A percentile compares a stretch with the other conserved stretches of the same genome.
phyloP scores from a whole-genome alignment of 2,797 vertebrate species.

The Falco rusticolus region DNA sequence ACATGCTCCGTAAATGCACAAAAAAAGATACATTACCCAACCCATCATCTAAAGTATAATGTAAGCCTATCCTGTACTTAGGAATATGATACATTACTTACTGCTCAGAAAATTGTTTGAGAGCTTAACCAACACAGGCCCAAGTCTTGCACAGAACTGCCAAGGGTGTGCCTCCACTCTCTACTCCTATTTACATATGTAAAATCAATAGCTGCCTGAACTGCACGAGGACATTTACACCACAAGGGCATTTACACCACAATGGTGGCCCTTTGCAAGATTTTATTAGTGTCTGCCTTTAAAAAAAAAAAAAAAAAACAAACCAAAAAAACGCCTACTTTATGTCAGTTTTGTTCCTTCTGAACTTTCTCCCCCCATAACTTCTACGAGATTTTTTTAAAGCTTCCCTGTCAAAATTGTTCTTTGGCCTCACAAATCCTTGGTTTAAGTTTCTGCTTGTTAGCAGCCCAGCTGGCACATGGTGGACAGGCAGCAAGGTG shows the following conservation, averaged over 20 bases:
- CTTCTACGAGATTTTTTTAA: background rate
- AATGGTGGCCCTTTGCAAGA: slow-evolving; percentile 1
- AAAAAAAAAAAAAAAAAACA: background rate
- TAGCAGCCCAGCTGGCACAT: background rate
- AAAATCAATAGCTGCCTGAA: slow-evolving; percentile 8
- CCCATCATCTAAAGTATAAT: background rate
- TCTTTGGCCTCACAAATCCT: background rate
- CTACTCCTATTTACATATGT: background rate
- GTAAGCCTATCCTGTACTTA: background rate
- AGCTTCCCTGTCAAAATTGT: background rate
- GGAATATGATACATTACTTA: background rate
- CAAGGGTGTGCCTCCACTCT: slow-evolving; percentile 24
- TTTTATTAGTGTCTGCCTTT: background rate
- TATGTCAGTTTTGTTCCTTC: background rate
- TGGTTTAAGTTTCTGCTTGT: background rate
- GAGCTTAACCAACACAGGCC: background rate
- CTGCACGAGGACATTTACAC: background rate
- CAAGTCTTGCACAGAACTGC: background rate
- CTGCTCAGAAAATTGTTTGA: background rate
- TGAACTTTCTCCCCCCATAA: background rate
- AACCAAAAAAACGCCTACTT: background rate
- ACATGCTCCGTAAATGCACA: background rate
- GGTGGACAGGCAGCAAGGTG: background rate
- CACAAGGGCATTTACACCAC: background rate
- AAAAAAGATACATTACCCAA: background rate